Base-by-base conservation (phyloP, 92 coral and sea anemone species). In the Phymanthus crucifer region DNA sequence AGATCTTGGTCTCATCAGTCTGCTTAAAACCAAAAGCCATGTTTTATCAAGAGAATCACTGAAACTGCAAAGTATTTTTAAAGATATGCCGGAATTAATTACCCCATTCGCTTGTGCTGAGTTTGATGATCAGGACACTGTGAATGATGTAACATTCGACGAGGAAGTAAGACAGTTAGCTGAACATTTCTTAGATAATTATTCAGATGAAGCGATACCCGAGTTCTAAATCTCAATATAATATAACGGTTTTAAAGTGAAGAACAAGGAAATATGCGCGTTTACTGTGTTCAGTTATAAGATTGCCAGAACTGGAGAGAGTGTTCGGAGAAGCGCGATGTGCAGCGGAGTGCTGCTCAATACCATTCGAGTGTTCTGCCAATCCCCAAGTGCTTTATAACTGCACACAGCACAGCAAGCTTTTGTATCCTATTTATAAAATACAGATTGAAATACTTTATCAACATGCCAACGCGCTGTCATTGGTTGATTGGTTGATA, bases 141-240 rank as follows among this genome's bases (percentile, higher is more conserved):
- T 52, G 61, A 52, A n/a, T n/a, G n/a, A 52, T 52, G 61, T 52
- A 52, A 52, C 61, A 0, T 14, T 14, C 61, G 61, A 52, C n/a
- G 61, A 52, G 61, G 61, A 52, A 52, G 61, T 52, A 24, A 52
- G 61, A 52, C 61, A 52, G 21, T 21, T 52, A 14, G 61, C 61
- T 52, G 61, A 52, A 52, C 14, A 52, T 3, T 52, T 52, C 61
- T 24, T 52, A 52, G 61, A 52, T 52, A 52, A 52, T 52, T 52
- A 52, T 52, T 52, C 1, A 52, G 61, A 52, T 52, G 61, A 52
- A 52, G 61, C 61, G 61, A 52, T 52, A 14, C 61, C 61, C 61
- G 61, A 52, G 61, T 52, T 52, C 14, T 52, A 52, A 52, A 52
- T 52, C n/a, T 52, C n/a, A 52, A 52, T 52, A 24, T 52, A 52